Evolutionary conservation across 1,140 invertebrate genomes (phyloP).

Genomic region (Hormaphis cornu): DNA sequence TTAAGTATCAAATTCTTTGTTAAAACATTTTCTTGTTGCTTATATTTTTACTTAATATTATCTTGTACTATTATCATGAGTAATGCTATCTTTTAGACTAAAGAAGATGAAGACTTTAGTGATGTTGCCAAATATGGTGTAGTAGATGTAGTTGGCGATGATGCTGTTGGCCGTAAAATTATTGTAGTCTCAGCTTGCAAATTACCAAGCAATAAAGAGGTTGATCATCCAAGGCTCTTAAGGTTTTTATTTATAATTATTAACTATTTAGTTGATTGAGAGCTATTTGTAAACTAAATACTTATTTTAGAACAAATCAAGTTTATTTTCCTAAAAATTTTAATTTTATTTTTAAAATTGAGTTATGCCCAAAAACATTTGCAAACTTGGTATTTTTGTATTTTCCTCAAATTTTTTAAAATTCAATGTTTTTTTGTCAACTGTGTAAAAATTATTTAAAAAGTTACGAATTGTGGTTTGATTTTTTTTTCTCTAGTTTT

Average conservation of each 20-base stretch:
- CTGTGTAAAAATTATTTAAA: too few relatives aligned
- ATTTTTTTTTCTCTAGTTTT: too few relatives aligned
- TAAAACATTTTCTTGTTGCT: too few relatives aligned
- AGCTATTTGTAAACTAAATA: background rate
- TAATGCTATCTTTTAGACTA: constrained; percentile 42
- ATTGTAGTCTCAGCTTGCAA: constrained; percentile 91
- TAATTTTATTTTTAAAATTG: too few relatives aligned
- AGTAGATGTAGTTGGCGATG: constrained; percentile 85
- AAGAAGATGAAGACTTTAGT: constrained; percentile 56
- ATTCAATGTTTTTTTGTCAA: too few relatives aligned
- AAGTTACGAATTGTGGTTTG: too few relatives aligned
- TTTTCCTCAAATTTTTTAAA: too few relatives aligned
- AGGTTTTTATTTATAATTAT: constrained; percentile 49
- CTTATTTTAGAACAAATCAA: background rate
- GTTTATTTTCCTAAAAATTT: background rate
- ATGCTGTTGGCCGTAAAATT: constrained; percentile 79
- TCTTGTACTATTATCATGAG: too few relatives aligned
- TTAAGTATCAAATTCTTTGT: too few relatives aligned
- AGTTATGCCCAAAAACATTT: too few relatives aligned
- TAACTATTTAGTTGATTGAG: background rate
- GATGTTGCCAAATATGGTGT: constrained; percentile 75
- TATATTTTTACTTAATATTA: background rate
- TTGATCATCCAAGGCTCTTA: constrained; percentile 73
- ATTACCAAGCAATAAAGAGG: constrained; percentile 73
- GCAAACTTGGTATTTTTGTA: too few relatives aligned